phyloP scores from a whole-genome alignment of 1,140 invertebrate species.

The Drosophila virilis region DNA sequence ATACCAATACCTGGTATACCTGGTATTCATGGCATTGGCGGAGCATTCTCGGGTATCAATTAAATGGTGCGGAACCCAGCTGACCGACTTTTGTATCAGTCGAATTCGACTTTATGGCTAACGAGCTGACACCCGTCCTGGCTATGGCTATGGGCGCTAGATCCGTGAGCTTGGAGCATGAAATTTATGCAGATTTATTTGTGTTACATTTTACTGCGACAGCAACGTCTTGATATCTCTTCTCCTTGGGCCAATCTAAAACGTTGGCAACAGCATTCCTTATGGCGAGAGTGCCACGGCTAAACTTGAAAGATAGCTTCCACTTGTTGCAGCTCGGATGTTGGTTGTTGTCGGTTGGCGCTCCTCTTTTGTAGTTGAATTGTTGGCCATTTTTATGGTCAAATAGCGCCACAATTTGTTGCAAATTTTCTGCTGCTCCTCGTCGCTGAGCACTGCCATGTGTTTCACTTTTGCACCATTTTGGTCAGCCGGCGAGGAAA shows the following conservation, averaged over 20 bases:
- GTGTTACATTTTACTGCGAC: constrained; percentile 67
- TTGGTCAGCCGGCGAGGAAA: constrained; percentile 22
- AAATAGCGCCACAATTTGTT: constrained; percentile 43
- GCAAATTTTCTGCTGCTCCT: constrained; percentile 24
- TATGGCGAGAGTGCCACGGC: constrained; percentile 48
- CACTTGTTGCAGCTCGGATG: constrained; percentile 34
- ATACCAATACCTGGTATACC: constrained; percentile 16
- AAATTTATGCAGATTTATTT: constrained; percentile 81
- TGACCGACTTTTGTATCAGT: constrained; percentile 46
- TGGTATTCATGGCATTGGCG: not conserved
- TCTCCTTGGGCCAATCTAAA: constrained; percentile 21
- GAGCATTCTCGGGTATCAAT: constrained; percentile 47
- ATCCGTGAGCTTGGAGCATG: constrained; percentile 28
- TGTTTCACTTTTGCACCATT: constrained; percentile 47
- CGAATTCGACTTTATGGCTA: constrained; percentile 36
- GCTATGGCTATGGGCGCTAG: not conserved
- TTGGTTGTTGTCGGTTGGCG: not conserved
- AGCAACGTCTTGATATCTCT: constrained; percentile 64
- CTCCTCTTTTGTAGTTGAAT: constrained; percentile 37
- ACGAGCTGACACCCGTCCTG: constrained; percentile 46
- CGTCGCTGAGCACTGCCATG: not conserved
- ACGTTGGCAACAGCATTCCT: constrained; percentile 63
- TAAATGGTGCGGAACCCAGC: constrained; percentile 49
- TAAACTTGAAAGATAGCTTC: constrained; percentile 63
- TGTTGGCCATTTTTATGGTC: constrained; percentile 41